Evolutionary conservation across 2,888 invertebrate species (phyloP), one percentile per base, ranked within the genome.

Genomic region (Cloeon dipterum): DNA sequence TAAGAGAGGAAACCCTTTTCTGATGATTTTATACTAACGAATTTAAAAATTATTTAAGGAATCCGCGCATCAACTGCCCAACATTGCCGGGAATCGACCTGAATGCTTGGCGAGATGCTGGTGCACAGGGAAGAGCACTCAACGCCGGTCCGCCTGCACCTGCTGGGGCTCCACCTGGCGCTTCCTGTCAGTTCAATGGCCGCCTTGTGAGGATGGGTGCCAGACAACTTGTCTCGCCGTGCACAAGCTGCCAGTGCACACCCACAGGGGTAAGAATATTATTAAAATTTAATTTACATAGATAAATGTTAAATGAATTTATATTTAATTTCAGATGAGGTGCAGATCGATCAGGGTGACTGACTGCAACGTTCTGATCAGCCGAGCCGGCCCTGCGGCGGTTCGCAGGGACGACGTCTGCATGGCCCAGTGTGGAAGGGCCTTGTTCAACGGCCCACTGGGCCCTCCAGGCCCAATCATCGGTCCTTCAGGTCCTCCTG

Each of bases 301-400:
- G 14, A 23, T 21, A 33, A 20, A 16, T 7, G 13, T 20, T 25
- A 20, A 21, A 25, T 23, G 20, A 38, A 26, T 32, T 25, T 42
- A 26, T 42, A 26, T 38, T 46, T 37, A 37, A 36, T 23, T 37
- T 10, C 60, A 88, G 86, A 75, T 81, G 0, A 81, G 82, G 53
- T 88, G 88, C 50, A 83, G 85, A 3, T 86, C 86, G 0, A 60
- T 88, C 7, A 70, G 83, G 46, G 77, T 88, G 42, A 82, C 82
- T 1, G 85, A 86, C 59, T 88, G 88, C 56, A 70, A 71, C 13
- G 78, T 81, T 47, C 63, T 88, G 21, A 62, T 79, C 36, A 68
- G 78, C 41, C 82, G 85, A 55, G 83, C 82, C 66, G 74, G 81
- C 37, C 68, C 75, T 38, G 82, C 85, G 20, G 75, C 77, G 0